These are phyloP conservation scores for Oplegnathus fasciatus DNA, from an alignment of 2,113 vertebrate genomes.

Conservation along the genomic window DNA sequence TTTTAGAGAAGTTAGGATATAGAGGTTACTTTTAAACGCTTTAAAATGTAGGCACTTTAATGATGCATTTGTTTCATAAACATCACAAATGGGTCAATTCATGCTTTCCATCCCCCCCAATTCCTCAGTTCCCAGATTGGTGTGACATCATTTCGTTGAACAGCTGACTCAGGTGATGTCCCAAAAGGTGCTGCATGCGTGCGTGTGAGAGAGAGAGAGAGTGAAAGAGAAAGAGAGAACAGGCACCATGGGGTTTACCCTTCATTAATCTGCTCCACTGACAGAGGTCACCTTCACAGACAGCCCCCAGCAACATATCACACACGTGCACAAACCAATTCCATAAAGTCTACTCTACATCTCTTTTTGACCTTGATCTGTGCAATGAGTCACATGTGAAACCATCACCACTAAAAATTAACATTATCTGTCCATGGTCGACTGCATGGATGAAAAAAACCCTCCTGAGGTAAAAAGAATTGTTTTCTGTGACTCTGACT, in stretches of 20 bases:
- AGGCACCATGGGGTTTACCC: constrained; percentile 62
- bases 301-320: constrained; percentile 51
- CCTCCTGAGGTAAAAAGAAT: neutral
- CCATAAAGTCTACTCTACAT: constrained; percentile 9
- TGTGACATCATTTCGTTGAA: constrained; percentile 53
- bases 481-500: too few species aligned
- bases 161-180: constrained; percentile 47
- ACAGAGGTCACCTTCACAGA: constrained; percentile 76
- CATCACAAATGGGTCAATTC: constrained; percentile 12
- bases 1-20: neutral
- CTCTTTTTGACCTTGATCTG: constrained; percentile 39
- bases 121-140: neutral
- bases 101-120: neutral
- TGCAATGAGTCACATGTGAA: constrained; percentile 34
- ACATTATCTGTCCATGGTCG: neutral
- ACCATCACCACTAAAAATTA: neutral
- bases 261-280: constrained; percentile 75
- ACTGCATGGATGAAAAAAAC: neutral
- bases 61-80: neutral
- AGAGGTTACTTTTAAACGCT: neutral
- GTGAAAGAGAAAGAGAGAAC: neutral
- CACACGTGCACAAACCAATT: constrained; percentile 40
- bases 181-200: constrained; percentile 46
- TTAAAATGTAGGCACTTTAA: neutral
- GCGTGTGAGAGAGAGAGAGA: constrained; percentile 4